Evolutionary conservation across 1,140 invertebrate species (phyloP), one percentile per base, ranked within the genome.

Genomic region (Sogatella furcifera): DNA sequence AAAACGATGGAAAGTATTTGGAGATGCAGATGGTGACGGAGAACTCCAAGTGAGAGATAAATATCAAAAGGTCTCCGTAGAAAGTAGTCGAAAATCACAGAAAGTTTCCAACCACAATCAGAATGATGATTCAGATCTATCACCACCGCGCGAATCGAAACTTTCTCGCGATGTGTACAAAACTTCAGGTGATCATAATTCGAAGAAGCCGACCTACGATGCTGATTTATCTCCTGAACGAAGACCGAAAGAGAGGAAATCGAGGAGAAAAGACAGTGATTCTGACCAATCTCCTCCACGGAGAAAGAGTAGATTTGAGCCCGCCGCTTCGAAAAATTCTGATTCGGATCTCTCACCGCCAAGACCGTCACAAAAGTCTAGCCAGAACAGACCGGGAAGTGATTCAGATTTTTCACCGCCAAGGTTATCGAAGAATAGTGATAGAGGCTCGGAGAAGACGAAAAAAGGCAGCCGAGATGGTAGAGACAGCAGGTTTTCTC

Each of bases 1-100:
- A 56, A 80, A 80, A 59, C 83, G 85, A 69, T 92, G 90, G 89
- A 85, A 84, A 75, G 78, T 84, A 46, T 75, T 89, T 57, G 74
- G 71, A 5, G 71, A 74, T 38, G 52, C 55, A 57, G 70, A 76
- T 49, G 70, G 70, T 19, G 72, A 71, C 49, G 72, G 70, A 13
- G 71, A 73, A 28, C 22, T 55, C 38, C 15, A 9, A 55, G 54
- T 55, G 17, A 34, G n/a, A 14, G 54, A 55, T 38, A 24, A 34
- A 31, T 34, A 31, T 31, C 34, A 38, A 38, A 38, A 13, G 11
- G 11, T 38, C 8, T 38, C 34, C 11, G 34, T 10, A 9, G 34
- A 38, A 11, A 38, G 34, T 38, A 38, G 11, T 38, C 34, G 10
- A 10, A 31, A 31, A 31, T 31, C 31, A 31, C 31, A 38, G 34